Evolutionary conservation across 1,140 invertebrate genomes (phyloP).

Genomic region (Plectrocnemia conspersa): DNA sequence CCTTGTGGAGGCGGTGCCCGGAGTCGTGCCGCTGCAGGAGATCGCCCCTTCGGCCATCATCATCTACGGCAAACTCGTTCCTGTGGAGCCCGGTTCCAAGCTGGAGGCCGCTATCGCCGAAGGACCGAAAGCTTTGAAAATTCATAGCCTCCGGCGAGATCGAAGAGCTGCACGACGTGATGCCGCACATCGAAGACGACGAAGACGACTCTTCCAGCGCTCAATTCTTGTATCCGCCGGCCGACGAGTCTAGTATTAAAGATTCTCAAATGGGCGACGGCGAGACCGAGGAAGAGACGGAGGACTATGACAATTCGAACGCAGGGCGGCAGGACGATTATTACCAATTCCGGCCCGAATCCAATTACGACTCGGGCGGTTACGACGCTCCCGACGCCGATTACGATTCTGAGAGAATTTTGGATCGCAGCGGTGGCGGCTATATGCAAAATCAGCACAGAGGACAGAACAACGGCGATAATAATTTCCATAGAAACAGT

Average conservation of each 20-base stretch:
- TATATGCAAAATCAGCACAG: slow-evolving; percentile 18
- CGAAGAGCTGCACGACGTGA: slow-evolving; percentile 70
- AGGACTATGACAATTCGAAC: not conserved
- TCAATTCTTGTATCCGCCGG: slow-evolving; percentile 45
- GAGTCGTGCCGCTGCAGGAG: slow-evolving; percentile 63
- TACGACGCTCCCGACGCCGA: not conserved
- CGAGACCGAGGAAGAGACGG: not conserved
- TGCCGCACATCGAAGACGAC: slow-evolving; percentile 58
- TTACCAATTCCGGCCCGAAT: slow-evolving; percentile 17
- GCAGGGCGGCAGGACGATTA: slow-evolving; percentile 19
- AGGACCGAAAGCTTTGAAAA: slow-evolving; percentile 69
- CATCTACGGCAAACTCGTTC: slow-evolving; percentile 72
- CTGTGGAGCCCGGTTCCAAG: slow-evolving; percentile 69
- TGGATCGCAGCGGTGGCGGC: slow-evolving; percentile 13
- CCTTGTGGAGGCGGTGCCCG: slow-evolving; percentile 66
- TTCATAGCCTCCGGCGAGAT: slow-evolving; percentile 72
- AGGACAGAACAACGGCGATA: slow-evolving; percentile 13
- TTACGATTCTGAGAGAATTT: too few species aligned
- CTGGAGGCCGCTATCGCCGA: slow-evolving; percentile 68
- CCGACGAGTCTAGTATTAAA: slow-evolving; percentile 34
- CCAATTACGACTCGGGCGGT: not conserved
- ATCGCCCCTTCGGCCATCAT: slow-evolving; percentile 72
- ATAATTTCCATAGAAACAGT: slow-evolving; percentile 17
- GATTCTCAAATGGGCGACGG: slow-evolving; percentile 32
- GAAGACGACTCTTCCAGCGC: slow-evolving; percentile 51